Evolutionary conservation across 2,113 vertebrate species (phyloP).

Genomic region (western clawed frog (Xenopus tropicalis)): DNA sequence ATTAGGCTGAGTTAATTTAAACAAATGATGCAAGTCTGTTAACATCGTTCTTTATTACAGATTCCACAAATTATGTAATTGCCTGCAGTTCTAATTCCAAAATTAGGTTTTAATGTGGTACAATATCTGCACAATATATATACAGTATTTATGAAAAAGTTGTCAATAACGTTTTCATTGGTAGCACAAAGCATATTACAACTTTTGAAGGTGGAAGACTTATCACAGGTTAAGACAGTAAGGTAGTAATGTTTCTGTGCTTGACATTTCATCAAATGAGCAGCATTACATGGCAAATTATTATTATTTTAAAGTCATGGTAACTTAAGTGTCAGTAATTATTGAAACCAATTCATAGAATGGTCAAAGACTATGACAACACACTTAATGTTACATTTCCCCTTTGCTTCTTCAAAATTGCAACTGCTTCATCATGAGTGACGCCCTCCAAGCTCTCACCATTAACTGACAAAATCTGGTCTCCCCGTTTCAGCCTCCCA

Average conservation of each 20-base stretch:
- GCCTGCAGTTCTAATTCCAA: too few relatives aligned
- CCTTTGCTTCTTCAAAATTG: slow-evolving; percentile 81
- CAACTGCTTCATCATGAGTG: slow-evolving; percentile 88
- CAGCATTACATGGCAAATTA: not conserved
- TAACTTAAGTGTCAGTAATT: not conserved
- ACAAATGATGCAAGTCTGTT: too few relatives aligned
- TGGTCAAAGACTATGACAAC: slow-evolving; percentile 66
- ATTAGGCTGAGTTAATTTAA: too few relatives aligned
- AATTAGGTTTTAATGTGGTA: too few relatives aligned
- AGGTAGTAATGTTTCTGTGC: not conserved
- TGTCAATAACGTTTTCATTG: too few relatives aligned
- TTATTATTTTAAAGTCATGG: not conserved
- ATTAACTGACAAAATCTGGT: slow-evolving; percentile 87
- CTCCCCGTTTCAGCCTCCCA: slow-evolving; percentile 80
- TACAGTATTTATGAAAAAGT: too few relatives aligned
- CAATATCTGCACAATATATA: too few relatives aligned
- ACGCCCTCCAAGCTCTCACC: slow-evolving; percentile 82
- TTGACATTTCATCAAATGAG: not conserved
- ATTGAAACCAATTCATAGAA: not conserved
- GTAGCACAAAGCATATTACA: too few relatives aligned
- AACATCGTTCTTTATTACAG: too few relatives aligned
- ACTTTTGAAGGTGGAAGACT: slow-evolving; percentile 16
- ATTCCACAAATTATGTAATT: too few relatives aligned
- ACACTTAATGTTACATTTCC: slow-evolving; percentile 76
- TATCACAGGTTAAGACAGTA: slow-evolving; percentile 4